Evolutionary conservation across 2,888 invertebrate species (phyloP), one percentile per base, ranked within the genome.

Genomic region (Unio delphinus): DNA sequence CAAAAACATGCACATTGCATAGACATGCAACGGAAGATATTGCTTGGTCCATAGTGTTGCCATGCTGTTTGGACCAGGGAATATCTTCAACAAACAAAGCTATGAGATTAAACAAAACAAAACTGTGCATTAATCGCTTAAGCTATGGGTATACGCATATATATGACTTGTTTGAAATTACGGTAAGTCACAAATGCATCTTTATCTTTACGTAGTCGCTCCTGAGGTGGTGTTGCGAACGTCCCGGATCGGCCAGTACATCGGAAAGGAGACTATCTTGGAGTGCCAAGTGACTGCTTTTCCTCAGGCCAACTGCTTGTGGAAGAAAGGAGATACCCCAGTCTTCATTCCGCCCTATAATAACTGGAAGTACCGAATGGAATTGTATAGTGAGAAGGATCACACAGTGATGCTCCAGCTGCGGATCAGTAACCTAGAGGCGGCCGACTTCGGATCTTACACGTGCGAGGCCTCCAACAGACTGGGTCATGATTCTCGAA

Each of bases 221-320:
- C 77, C 77, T 59, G 77, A 77, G 70, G 73, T 77, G 7, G 20
- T 54, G 26, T 75, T 77, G 26, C 59, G 68, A 56, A 77, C 67
- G 17, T 72, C 72, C 23, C 66, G 84, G 20, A 83, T 88, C 28
- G 83, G 85, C 18, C 88, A 88, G 65, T 65, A 69, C 28, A 57
- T 70, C 34, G 84, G 83, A 34, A 81, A 80, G 69, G 85, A 86
- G 56, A 85, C 86, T n/a, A 81, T 87, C 55, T 75, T 88, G 60
- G 87, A 88, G 67, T 88, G 88, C 73, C 70, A 78, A 57, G 82
- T 88, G 4, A 80, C 86, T 0, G 87, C 87, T 1, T 84, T 80
- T 54, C 88, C 88, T 8, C 86, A 86, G 26, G 83, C 79, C 4
- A 76, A 78, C 6, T 85, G 81, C 71, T 77, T 78, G 57, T 88